phyloP scores from a whole-genome alignment of 2,888 invertebrate species.

The Sarcophaga carnaria region DNA sequence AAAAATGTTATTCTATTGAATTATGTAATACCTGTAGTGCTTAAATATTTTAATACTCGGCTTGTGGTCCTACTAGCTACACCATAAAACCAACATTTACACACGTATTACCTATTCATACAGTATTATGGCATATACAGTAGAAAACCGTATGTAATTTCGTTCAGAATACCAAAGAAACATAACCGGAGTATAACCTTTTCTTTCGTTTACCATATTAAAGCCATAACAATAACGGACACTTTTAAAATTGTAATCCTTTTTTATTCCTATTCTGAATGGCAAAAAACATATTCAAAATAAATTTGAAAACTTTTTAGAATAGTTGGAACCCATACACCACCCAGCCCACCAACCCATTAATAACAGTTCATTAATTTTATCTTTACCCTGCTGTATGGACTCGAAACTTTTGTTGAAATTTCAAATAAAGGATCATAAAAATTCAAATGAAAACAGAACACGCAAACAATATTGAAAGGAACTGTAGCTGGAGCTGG shows the following conservation, averaged over 20 bases:
- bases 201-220: constrained; percentile 5
- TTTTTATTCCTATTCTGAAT: background rate
- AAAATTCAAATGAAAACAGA: background rate
- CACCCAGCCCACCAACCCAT: constrained; percentile 1
- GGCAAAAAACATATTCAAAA: constrained; percentile 1
- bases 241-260: constrained; percentile 3
- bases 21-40: too few relatives aligned
- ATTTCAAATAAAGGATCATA: background rate
- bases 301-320: background rate
- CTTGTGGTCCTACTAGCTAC: too few relatives aligned
- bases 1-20: too few relatives aligned
- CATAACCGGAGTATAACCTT: too few relatives aligned
- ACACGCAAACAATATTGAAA: background rate
- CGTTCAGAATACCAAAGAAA: too few relatives aligned
- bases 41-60: too few relatives aligned
- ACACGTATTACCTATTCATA: too few relatives aligned
- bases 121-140: too few relatives aligned
- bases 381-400: background rate
- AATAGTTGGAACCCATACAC: background rate
- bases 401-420: background rate
- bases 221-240: background rate
- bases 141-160: too few relatives aligned
- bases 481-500: too few relatives aligned
- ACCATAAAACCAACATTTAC: too few relatives aligned
- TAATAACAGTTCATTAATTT: constrained; percentile 33